Base-by-base conservation (phyloP, 2,797 vertebrate species). In the Danio kyathit region DNA sequence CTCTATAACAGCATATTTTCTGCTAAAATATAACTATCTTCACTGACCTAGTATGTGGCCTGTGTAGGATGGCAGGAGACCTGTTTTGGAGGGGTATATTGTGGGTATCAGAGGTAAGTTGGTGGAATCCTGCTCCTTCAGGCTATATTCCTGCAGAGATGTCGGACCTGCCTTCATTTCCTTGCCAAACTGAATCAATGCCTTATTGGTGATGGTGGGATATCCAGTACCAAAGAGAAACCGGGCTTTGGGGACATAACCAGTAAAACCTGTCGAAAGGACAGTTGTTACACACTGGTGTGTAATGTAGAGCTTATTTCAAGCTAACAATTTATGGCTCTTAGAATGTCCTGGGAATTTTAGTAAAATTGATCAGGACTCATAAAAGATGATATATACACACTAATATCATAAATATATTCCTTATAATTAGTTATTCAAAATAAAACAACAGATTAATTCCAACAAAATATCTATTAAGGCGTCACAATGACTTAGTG, bases 1-100 rank as follows among this genome's bases (percentile, higher is more conserved):
- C 6, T 54, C 16, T 60, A 40, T 9, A 7, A 52, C 10, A n/a
- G 12, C 14, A 13, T 21, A 0, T 56, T 29, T 78, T 46, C 13
- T 49, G 16, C 13, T 66, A n/a, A n/a, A n/a, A n/a, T n/a, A n/a
- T n/a, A n/a, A n/a, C n/a, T n/a, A n/a, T 65, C n/a, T 57, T 17
- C 17, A 70, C 10, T 29, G 69, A 95, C 95, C 95, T 92, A 95
- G 95, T 63, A 95, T 92, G 0, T 95, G 92, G 78, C 95, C 96
- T 0, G 92, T 90, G 57, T 95, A 95, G 19, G 87, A 90, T 21
- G 95, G 94, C 54, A 94, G 67, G 76, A 94, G 77, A 14, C 92
- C 93, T 1, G 70, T 82, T 12, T 91, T 83, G 11, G 87, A 67
- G 13, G 88, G 84, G 83, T 91, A 93, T 74, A 89, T 90, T 6